Base-by-base conservation (phyloP, 2,888 invertebrate genomes). In the Drepanosiphum platanoidis region DNA sequence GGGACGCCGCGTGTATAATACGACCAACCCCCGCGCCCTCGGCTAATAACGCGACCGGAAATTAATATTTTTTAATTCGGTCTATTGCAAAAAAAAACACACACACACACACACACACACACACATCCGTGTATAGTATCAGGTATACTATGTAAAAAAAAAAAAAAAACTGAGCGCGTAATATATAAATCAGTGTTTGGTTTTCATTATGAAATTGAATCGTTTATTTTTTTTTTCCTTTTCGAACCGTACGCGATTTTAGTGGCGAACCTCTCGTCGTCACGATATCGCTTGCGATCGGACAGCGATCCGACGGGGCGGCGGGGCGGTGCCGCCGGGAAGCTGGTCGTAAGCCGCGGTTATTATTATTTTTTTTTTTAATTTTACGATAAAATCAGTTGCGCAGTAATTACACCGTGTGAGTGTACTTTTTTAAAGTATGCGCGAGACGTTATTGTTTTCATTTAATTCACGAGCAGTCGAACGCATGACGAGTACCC, bases 1-100 rank as follows among this genome's bases (percentile, higher is more conserved):
- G 27, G 18, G n/a, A 34, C n/a, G 36, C 13, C 27, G 34, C n/a
- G 3, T 8, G 30, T 8, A 34, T n/a, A n/a, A n/a, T n/a, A 9
- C 34, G 71, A n/a, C n/a, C n/a, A n/a, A n/a, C n/a, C n/a, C n/a
- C n/a, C 11, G n/a, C 34, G 77, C 42, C 79, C 8, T 46, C 34
- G 46, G 46, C 66, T 79, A 79, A 64, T 39, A 39, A 68, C 30
- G 34, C 15, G n/a, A 66, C 79, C 79, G 79, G 79, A 79, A 79
- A 79, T 81, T 58, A 58, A 71, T 58, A 52, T 52, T 80, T 66
- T 81, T 81, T 81, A 81, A 58, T 81, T 81, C 58, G 78, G 64
- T 78, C 39, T 42, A 64, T 58, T 74, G 22, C n/a, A 34, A 34
- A 22, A 36, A 36, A 75, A 11, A 61, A 18, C 8, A 9, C 34